These are phyloP conservation scores for Danio kyathit DNA, from an alignment of 2,797 vertebrate species.

Conservation along the genomic window DNA sequence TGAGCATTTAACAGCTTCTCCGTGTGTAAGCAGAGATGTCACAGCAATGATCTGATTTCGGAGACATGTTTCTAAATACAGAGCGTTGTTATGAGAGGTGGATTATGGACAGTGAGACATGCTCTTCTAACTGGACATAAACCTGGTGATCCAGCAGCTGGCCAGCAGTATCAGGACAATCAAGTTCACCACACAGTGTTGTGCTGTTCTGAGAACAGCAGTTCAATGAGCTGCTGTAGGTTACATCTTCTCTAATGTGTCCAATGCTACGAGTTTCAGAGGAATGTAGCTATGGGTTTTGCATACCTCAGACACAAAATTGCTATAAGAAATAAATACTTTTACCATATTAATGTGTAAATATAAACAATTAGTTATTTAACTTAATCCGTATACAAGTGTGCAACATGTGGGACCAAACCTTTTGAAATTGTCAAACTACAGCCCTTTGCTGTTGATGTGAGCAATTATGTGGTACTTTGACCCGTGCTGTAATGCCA, in stretches of 20 bases:
- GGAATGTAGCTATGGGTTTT: background rate
- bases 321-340: too few relatives aligned
- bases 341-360: too few relatives aligned
- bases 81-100: background rate
- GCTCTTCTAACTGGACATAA: constrained; percentile 9
- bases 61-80: constrained; percentile 22
- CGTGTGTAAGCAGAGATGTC: background rate
- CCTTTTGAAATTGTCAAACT: too few relatives aligned
- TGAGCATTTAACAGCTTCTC: background rate
- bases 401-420: too few relatives aligned
- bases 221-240: constrained; percentile 12
- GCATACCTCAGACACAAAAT: too few relatives aligned
- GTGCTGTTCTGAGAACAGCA: constrained; percentile 26
- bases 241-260: background rate
- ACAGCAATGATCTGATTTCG: background rate
- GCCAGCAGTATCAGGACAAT: background rate
- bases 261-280: background rate
- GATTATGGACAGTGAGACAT: background rate
- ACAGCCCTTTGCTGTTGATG: too few relatives aligned
- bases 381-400: too few relatives aligned
- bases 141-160: constrained; percentile 19
- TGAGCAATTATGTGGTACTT: too few relatives aligned
- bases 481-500: too few relatives aligned
- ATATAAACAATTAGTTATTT: too few relatives aligned
- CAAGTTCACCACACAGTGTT: background rate